These are phyloP conservation scores for Cataglyphis altisquamis DNA, from an alignment of 2,888 invertebrate genomes.

Conservation along the genomic window DNA sequence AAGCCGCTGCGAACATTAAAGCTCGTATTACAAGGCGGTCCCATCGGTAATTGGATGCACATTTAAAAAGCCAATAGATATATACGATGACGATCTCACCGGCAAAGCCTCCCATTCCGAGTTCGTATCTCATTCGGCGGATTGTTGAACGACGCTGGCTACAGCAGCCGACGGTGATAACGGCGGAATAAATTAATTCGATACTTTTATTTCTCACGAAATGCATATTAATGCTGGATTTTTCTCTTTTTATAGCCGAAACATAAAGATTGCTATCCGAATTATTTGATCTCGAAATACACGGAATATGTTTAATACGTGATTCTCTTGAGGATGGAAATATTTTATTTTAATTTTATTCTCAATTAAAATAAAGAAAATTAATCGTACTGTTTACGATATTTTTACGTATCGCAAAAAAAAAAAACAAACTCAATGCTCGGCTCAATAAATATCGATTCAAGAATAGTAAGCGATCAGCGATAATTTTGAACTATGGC, in stretches of 20 bases:
- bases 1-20: slow-evolving; percentile 75
- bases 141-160: slow-evolving; percentile 28
- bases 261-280: not conserved
- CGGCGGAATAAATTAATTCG: slow-evolving; percentile 8
- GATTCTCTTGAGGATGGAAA: not conserved
- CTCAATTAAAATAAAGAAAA: not conserved
- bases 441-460: slow-evolving; percentile 14
- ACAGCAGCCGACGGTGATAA: not conserved
- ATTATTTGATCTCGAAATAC: not conserved
- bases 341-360: not conserved
- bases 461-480: slow-evolving; percentile 33
- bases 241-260: not conserved
- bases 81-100: slow-evolving; percentile 42
- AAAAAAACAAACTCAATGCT: not conserved
- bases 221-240: not conserved
- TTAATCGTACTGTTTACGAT: slow-evolving; percentile 1
- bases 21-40: slow-evolving; percentile 79
- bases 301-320: not conserved
- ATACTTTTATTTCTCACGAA: slow-evolving; percentile 2
- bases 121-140: slow-evolving; percentile 40
- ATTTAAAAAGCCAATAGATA: slow-evolving; percentile 63
- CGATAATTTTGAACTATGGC: slow-evolving; percentile 70
- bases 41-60: slow-evolving; percentile 81
- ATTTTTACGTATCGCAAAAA: not conserved
- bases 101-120: slow-evolving; percentile 52